These are phyloP conservation scores for Phengaris alcon DNA, from an alignment of 2,888 invertebrate species.

Conservation along the genomic window DNA sequence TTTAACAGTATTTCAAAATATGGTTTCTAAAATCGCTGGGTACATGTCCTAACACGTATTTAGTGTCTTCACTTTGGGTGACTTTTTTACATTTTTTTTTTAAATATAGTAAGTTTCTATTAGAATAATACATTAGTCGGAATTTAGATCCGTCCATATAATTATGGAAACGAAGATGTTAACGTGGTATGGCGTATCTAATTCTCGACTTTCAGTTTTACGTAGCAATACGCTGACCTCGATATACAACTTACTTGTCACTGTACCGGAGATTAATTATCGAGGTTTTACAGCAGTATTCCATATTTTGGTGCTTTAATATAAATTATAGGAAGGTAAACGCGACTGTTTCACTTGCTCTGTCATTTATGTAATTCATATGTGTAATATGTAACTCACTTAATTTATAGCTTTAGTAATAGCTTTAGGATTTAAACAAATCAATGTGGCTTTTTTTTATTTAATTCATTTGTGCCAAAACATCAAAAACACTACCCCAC, in stretches of 20 bases:
- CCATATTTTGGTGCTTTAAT: no score
- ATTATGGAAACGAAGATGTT: conserved; percentile 24
- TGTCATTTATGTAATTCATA: no score
- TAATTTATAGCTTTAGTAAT: no score
- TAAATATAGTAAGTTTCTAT: not conserved
- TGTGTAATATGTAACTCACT: no score
- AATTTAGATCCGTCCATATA: conserved; percentile 7
- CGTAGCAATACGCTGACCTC: conserved; percentile 32
- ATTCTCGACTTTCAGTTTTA: conserved; percentile 34
- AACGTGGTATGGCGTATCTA: conserved; percentile 29
- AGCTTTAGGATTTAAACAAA: no score
- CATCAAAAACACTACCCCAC: no score
- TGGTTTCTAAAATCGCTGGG: not conserved
- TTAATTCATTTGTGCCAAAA: no score
- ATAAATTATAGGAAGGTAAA: no score
- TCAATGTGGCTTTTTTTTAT: no score
- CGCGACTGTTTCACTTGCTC: no score
- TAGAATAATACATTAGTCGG: not conserved
- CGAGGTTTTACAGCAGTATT: not conserved
- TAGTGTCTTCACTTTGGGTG: not conserved
- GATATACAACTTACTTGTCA: conserved; percentile 7
- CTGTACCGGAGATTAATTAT: not conserved
- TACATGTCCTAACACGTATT: not conserved
- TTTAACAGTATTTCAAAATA: not conserved
- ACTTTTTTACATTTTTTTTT: not conserved